phyloP scores from a whole-genome alignment of 2,113 vertebrate species.

The Ahaetulla prasina region DNA sequence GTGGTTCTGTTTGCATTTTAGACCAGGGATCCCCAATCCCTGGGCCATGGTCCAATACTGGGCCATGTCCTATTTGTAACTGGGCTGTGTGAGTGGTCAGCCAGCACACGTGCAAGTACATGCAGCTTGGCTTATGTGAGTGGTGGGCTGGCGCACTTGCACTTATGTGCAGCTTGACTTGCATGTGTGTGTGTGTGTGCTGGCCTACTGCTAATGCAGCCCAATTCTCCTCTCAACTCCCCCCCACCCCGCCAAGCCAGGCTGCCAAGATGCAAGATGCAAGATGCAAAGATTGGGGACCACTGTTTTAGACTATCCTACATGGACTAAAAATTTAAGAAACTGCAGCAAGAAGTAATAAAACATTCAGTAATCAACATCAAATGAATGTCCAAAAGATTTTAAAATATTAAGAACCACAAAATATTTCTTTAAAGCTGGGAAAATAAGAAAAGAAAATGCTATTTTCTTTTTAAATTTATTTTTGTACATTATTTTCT shows the following conservation, averaged over 20 bases:
- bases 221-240: not conserved
- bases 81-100: no score
- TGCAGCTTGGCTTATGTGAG: not conserved
- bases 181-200: rapidly evolving
- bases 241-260: not conserved
- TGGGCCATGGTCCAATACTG: no score
- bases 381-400: not conserved
- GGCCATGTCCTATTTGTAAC: not conserved
- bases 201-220: not conserved
- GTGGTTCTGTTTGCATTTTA: not conserved
- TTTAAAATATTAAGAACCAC: not conserved
- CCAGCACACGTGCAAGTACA: no score
- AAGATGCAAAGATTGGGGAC: not conserved
- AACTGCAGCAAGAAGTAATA: not conserved
- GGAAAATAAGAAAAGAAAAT: not conserved
- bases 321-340: not conserved
- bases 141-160: no score
- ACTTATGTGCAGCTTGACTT: no score
- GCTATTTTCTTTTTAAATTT: not conserved
- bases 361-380: not conserved
- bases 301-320: not conserved
- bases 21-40: not conserved
- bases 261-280: not conserved
- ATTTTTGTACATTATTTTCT: not conserved
- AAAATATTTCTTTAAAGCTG: not conserved